phyloP scores from a whole-genome alignment of 1,140 invertebrate genomes.

The Drosophila biarmipes region DNA sequence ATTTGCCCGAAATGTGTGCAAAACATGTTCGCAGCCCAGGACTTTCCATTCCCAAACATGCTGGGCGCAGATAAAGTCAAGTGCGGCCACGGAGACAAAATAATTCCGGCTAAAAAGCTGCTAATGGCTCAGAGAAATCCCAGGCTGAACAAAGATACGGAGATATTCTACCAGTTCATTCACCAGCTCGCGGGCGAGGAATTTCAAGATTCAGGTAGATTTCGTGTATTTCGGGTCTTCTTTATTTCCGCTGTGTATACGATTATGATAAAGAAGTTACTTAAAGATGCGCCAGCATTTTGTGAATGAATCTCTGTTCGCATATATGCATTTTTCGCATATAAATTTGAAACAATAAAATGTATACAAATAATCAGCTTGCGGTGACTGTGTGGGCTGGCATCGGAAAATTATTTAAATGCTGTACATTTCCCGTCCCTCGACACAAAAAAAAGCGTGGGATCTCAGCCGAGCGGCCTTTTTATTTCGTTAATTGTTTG shows the following conservation, averaged over 20 bases:
- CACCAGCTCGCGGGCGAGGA: constrained; percentile 43
- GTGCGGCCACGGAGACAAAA: constrained; percentile 40
- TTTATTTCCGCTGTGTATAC: constrained; percentile 72
- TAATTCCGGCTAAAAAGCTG: constrained; percentile 77
- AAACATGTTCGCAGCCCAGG: constrained; percentile 49
- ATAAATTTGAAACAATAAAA: constrained; percentile 74
- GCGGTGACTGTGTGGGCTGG: constrained; percentile 61
- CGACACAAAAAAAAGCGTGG: constrained; percentile 65
- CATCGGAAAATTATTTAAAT: constrained; percentile 75
- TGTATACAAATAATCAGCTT: constrained; percentile 68
- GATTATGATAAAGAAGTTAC: constrained; percentile 61
- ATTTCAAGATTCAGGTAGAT: constrained; percentile 57
- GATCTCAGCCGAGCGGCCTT: constrained; percentile 45
- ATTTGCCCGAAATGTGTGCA: constrained; percentile 60
- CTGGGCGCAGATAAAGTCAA: constrained; percentile 72
- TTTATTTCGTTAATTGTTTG: constrained; percentile 40
- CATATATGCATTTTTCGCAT: constrained; percentile 70
- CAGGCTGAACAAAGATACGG: constrained; percentile 1
- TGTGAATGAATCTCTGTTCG: constrained; percentile 48
- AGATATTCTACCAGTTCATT: constrained; percentile 55
- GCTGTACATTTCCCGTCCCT: constrained; percentile 61
- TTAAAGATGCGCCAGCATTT: constrained; percentile 54
- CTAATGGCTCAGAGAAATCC: constrained; percentile 54
- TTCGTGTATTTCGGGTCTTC: constrained; percentile 48
- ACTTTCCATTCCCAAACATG: constrained; percentile 56